Evolutionary conservation across 2,113 vertebrate genomes (phyloP).

Genomic region (Crotophaga sulcirostris): DNA sequence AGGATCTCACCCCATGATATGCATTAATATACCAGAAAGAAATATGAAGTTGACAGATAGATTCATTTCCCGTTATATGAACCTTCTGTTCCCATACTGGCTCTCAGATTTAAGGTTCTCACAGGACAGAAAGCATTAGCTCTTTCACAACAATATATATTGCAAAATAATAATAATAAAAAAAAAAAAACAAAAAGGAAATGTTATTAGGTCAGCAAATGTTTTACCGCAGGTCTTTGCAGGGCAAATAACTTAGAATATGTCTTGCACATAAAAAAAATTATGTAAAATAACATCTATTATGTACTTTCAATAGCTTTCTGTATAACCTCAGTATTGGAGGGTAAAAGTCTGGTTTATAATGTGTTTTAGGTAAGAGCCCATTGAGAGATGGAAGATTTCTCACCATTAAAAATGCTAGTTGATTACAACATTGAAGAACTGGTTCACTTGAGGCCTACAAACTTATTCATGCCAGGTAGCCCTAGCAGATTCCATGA

Average conservation of each 20-base stretch:
- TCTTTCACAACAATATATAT: not conserved
- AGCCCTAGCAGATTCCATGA: not conserved
- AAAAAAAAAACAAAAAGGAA: not conserved
- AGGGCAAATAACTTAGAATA: not conserved
- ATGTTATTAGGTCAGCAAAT: not conserved
- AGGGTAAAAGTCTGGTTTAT: not conserved
- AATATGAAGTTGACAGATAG: not conserved
- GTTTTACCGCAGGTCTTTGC: not conserved
- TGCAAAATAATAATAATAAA: too few relatives aligned
- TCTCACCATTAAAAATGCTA: not conserved
- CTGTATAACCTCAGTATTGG: not conserved
- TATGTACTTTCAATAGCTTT: not conserved
- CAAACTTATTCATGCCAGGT: not conserved
- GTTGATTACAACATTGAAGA: not conserved
- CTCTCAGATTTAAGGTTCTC: slow-evolving; percentile 2
- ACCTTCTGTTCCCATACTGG: not conserved
- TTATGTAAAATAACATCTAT: not conserved
- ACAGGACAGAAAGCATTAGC: not conserved
- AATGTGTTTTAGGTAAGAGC: not conserved
- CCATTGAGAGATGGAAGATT: not conserved
- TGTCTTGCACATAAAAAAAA: not conserved
- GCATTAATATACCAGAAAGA: not conserved
- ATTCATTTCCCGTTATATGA: not conserved
- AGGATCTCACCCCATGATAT: not conserved
- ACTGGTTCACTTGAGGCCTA: not conserved